These are phyloP conservation scores for Sphyrna mokarran DNA, from an alignment of 2,113 vertebrate genomes.

Conservation along the genomic window DNA sequence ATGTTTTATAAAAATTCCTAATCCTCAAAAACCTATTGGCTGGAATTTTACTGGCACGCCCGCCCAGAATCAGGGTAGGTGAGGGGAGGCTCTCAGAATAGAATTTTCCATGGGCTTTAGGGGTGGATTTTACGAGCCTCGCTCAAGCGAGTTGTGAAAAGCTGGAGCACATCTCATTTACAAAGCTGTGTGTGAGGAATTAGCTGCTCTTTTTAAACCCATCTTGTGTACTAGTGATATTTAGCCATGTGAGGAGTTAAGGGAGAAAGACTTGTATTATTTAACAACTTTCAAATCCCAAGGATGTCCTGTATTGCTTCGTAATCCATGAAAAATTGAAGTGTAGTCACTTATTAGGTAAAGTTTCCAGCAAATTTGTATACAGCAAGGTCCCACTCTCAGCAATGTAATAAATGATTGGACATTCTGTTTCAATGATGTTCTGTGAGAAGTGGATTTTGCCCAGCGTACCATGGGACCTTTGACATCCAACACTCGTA, in stretches of 20 bases:
- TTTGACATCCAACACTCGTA: not conserved
- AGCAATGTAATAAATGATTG: not conserved
- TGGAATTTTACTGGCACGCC: too few species aligned
- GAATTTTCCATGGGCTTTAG: too few species aligned
- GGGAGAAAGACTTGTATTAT: not conserved
- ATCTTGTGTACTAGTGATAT: not conserved
- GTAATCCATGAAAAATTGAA: not conserved
- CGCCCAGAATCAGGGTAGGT: too few species aligned
- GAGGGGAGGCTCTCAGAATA: too few species aligned
- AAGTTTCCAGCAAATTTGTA: too few species aligned
- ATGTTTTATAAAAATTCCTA: not conserved
- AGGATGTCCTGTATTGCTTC: not conserved
- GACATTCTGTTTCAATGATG: not conserved
- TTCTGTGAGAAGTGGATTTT: not conserved
- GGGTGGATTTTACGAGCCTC: too few species aligned
- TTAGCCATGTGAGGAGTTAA: not conserved
- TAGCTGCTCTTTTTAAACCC: not conserved
- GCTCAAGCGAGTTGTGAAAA: too few species aligned
- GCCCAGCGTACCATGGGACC: not conserved
- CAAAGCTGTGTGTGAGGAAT: not conserved
- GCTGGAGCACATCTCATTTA: not conserved
- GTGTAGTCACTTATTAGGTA: not conserved
- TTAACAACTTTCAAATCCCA: not conserved
- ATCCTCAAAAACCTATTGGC: not conserved
- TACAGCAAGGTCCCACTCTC: not conserved